phyloP scores from a whole-genome alignment of 92 coral and sea anemone genomes.

The Meandrina meandrites region DNA sequence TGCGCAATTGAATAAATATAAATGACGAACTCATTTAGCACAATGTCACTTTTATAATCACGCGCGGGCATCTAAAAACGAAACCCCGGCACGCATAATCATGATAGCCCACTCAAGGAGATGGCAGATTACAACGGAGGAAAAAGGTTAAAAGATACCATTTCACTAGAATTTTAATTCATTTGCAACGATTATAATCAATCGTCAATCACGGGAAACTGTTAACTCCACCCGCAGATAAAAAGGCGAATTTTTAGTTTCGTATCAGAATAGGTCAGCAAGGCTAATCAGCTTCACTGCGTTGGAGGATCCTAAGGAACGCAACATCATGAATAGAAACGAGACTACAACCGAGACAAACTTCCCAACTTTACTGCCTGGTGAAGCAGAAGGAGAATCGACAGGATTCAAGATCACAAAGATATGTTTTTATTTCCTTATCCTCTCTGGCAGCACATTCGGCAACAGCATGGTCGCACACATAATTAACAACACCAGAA shows the following conservation, averaged over 20 bases:
- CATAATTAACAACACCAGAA: constrained; percentile 62
- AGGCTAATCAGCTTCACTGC: background rate
- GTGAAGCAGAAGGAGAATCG: constrained; percentile 26
- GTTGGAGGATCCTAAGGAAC: background rate
- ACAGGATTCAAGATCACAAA: constrained; percentile 64
- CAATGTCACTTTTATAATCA: background rate
- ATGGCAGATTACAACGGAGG: background rate
- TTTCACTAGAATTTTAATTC: background rate
- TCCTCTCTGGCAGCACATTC: constrained; percentile 75
- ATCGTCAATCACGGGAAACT: background rate
- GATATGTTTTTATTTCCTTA: constrained; percentile 75
- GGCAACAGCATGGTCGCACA: constrained; percentile 88
- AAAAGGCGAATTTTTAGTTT: background rate
- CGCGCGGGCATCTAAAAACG: background rate
- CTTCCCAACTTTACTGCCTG: background rate
- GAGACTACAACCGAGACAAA: background rate
- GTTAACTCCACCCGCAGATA: background rate
- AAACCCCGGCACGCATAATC: constrained; percentile 2
- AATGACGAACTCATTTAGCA: background rate
- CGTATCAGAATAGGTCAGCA: background rate
- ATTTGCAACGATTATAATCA: background rate
- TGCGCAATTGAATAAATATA: background rate
- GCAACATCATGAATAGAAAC: background rate
- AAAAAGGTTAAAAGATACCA: background rate
- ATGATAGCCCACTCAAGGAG: background rate